phyloP scores from a whole-genome alignment of 2,113 vertebrate species.

The Alaudala cheleensis region DNA sequence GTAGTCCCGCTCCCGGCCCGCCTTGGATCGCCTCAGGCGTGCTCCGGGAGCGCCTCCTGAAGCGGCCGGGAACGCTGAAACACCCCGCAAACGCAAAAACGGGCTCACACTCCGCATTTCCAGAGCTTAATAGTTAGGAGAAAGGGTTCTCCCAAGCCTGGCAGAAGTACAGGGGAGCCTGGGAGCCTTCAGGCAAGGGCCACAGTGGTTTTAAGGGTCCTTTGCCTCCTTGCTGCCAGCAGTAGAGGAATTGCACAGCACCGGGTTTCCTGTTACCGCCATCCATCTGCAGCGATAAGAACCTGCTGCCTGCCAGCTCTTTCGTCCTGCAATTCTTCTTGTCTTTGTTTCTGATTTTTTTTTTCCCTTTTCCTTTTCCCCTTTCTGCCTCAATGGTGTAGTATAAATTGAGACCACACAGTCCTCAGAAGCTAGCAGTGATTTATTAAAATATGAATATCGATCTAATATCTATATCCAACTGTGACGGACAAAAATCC shows the following conservation, averaged over 20 bases:
- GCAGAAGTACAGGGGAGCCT: background rate
- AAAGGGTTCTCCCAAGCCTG: background rate
- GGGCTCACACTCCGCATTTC: background rate
- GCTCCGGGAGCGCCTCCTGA: rapidly evolving
- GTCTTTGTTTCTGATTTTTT: background rate
- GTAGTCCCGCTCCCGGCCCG: background rate
- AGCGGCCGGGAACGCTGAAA: rapidly evolving
- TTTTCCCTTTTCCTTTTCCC: background rate
- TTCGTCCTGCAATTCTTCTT: background rate
- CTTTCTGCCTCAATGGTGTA: background rate
- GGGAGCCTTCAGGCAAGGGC: too few relatives aligned
- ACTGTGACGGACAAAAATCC: too few relatives aligned
- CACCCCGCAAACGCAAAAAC: rapidly evolving
- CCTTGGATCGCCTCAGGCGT: rapidly evolving
- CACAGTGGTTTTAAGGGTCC: rapidly evolving
- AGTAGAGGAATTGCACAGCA: background rate
- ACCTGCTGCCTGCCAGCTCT: background rate
- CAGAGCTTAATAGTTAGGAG: background rate
- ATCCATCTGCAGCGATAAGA: background rate
- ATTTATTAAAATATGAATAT: too few relatives aligned
- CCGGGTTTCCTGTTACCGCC: background rate
- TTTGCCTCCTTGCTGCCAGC: background rate
- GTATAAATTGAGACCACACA: too few relatives aligned
- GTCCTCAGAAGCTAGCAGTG: background rate
- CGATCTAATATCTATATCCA: too few relatives aligned